Evolutionary conservation across 2,888 invertebrate species (phyloP).

Genomic region (Biston betularia): DNA sequence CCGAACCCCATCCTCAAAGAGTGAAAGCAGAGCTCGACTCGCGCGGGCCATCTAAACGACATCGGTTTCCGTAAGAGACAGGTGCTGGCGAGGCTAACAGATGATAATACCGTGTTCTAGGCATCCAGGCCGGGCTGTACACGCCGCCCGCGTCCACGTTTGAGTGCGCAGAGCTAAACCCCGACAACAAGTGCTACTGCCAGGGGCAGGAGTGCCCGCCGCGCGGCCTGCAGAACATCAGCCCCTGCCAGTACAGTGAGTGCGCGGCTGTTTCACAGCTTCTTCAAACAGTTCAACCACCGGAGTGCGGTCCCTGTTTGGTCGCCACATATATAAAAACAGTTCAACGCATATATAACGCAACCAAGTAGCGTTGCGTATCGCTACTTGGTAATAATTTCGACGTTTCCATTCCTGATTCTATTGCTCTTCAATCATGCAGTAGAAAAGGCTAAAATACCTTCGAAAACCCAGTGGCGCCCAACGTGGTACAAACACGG

Average conservation of each 20-base stretch:
- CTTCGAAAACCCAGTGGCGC: no score
- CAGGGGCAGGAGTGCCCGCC: constrained; percentile 90
- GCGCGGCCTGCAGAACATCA: constrained; percentile 93
- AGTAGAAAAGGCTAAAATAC: no score
- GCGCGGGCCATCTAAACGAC: no score
- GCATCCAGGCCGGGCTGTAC: constrained; percentile 90
- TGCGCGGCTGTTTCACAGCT: neutral
- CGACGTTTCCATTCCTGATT: no score
- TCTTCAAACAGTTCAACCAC: no score
- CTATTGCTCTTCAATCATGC: neutral
- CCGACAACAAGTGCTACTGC: constrained; percentile 92
- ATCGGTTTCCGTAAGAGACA: neutral
- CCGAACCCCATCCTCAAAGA: no score
- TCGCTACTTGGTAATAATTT: no score
- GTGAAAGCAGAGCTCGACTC: no score
- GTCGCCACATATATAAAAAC: neutral
- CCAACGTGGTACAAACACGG: neutral
- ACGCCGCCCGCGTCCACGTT: constrained; percentile 90
- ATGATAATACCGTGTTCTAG: constrained; percentile 62
- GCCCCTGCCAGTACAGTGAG: constrained; percentile 66
- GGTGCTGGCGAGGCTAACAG: neutral
- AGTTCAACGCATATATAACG: no score
- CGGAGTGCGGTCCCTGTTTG: neutral
- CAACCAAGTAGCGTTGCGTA: no score
- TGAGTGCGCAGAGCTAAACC: constrained; percentile 88